These are phyloP conservation scores for Paracentrotus lividus DNA, from an alignment of 53 echinoderm and acorn worm genomes.

Conservation along the genomic window DNA sequence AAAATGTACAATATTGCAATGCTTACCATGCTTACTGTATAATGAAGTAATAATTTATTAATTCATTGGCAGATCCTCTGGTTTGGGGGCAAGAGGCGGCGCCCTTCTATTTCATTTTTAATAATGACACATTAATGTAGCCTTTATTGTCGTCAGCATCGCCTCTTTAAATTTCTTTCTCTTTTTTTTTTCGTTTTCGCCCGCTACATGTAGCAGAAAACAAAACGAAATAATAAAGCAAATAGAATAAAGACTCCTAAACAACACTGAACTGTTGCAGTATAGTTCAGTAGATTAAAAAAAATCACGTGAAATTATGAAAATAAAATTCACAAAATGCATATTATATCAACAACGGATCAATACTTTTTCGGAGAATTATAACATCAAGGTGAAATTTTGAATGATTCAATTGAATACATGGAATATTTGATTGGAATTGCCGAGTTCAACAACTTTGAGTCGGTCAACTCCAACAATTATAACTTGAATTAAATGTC, in stretches of 20 bases:
- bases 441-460: not conserved
- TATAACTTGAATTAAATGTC: not conserved
- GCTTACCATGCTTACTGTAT: not conserved
- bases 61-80: too few relatives aligned
- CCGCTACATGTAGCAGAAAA: not conserved
- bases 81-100: too few relatives aligned
- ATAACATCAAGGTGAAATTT: constrained; percentile 42
- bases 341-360: not conserved
- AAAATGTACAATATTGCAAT: constrained; percentile 5
- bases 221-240: not conserved
- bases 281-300: too few relatives aligned
- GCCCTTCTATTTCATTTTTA: too few relatives aligned
- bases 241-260: not conserved
- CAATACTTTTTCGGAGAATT: not conserved
- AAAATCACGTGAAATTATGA: not conserved
- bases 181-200: too few relatives aligned
- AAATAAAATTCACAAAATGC: not conserved
- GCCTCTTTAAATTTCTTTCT: too few relatives aligned
- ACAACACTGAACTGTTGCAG: not conserved
- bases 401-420: not conserved
- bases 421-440: not conserved
- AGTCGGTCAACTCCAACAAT: not conserved
- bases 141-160: too few relatives aligned
- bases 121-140: too few relatives aligned
- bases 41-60: not conserved